Percentiles rank a stretch among this genome's conserved stretches.
phyloP scores from a whole-genome alignment of 2,888 invertebrate species.

The Tryphoninae sp. region DNA sequence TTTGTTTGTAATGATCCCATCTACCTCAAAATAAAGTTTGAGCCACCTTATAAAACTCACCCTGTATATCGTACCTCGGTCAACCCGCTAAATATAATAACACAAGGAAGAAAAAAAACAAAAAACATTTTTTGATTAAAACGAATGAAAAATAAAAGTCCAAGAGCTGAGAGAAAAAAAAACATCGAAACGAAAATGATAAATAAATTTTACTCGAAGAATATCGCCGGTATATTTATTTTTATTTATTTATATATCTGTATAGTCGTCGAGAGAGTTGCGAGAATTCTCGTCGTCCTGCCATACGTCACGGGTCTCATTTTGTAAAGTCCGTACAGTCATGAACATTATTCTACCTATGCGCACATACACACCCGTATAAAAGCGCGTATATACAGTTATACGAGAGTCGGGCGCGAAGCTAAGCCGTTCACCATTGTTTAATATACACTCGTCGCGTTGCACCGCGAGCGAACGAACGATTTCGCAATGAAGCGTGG shows the following conservation, averaged over 20 bases:
- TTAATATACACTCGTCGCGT: constrained; percentile 63
- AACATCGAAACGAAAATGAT: neutral
- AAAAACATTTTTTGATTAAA: no score
- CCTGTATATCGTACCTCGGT: neutral
- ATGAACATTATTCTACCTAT: neutral
- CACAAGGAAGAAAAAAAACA: neutral
- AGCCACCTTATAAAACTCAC: no score
- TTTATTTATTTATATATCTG: neutral
- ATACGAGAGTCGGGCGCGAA: neutral
- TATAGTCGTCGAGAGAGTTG: neutral
- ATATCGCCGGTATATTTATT: neutral
- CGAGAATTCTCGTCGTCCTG: constrained; percentile 7
- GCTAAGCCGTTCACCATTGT: constrained; percentile 68
- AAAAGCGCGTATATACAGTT: constrained; percentile 4
- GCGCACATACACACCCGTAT: neutral
- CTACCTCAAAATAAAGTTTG: no score
- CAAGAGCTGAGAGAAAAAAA: neutral
- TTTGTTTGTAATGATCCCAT: no score
- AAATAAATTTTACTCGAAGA: neutral
- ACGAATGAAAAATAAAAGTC: neutral
- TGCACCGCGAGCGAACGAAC: constrained; percentile 64
- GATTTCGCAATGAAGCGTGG: constrained; percentile 74
- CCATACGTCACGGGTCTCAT: neutral
- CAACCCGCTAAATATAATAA: neutral
- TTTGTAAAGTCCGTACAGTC: neutral